Evolutionary conservation across 2,113 vertebrate genomes (phyloP).

Genomic region (Gambusia affinis): DNA sequence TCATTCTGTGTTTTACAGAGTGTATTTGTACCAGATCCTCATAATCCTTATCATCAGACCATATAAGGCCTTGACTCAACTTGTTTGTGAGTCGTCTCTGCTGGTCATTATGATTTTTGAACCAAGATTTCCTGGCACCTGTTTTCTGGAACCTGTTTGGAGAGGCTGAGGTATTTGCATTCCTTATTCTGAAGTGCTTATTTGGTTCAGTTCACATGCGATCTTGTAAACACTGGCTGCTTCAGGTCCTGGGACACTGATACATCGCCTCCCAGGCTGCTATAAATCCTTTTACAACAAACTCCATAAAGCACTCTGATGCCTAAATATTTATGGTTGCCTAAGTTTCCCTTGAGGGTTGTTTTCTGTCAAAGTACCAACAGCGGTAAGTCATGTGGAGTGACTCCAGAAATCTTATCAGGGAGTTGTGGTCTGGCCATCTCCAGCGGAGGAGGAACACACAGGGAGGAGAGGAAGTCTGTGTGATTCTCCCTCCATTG

Average conservation of each 20-base stretch:
- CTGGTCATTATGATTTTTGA: conserved; percentile 41
- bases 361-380: conserved; percentile 76
- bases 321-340: conserved; percentile 85
- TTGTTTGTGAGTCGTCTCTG: conserved; percentile 59
- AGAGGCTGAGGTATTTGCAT: conserved; percentile 70
- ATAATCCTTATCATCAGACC: conserved; percentile 24
- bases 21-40: conserved; percentile 15
- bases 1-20: background rate
- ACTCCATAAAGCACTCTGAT: conserved; percentile 83
- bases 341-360: conserved; percentile 78
- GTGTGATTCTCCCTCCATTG: conserved; percentile 44
- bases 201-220: conserved; percentile 72
- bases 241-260: conserved; percentile 65
- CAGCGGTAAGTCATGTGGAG: conserved; percentile 76
- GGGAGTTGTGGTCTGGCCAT: conserved; percentile 71
- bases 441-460: conserved; percentile 48
- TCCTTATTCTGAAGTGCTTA: conserved; percentile 74
- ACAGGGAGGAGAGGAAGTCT: conserved; percentile 49
- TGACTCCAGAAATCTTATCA: conserved; percentile 78
- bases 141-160: conserved; percentile 70
- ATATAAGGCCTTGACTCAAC: conserved; percentile 67
- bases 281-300: conserved; percentile 85
- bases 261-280: conserved; percentile 69
- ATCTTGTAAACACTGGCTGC: conserved; percentile 69
- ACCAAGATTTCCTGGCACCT: conserved; percentile 67